Evolutionary conservation across 1,140 invertebrate genomes (phyloP), one percentile per base, ranked within the genome.

Genomic region (Lepidurus couesii): DNA sequence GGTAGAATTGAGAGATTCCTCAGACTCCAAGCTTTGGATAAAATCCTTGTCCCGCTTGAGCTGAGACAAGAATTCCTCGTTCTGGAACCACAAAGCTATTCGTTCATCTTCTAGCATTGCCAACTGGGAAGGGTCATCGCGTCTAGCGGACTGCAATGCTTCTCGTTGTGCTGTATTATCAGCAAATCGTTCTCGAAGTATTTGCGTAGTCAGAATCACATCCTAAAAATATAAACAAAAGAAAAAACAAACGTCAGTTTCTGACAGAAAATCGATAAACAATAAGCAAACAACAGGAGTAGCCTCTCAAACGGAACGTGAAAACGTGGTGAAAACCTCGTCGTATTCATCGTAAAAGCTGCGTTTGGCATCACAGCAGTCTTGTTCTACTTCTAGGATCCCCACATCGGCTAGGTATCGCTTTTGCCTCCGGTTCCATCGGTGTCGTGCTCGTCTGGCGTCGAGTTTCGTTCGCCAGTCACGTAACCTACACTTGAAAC

Each of bases 11-110:
- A 79, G 13, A 10, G 75, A 47, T 24, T 76, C 43, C 21, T 76
- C 85, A 78, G 89, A 91, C 83, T 96, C 92, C 74, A 97, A 86
- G 5, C 93, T 93, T 47, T 90, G 91, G 85, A 96, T 90, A 83
- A 97, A 97, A 82, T 96, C 94, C 84, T 95, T 90, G 84, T 97
- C 95, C 88, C 91, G 91, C 79, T 93, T 87, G 43, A 97, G 86
- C 84, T 95, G 93, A 65, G 92, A 90, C 89, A 97, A 92, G 83
- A 97, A 97, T 85, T 97, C 95, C 84, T 95, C 93, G 83, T 96
- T 96, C 84, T 97, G 95, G 75, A 97, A 86, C 85, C 95, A 92
- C 78, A 95, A 88, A 1, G 94, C 94, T 78, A 97, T 92, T 81
- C 92, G 88, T 84, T 94, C 92, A 82, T 95, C 93, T 81, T 90